Conservation (phyloP, 2,888 invertebrate genomes). For the Coremacera marginata region DNA sequence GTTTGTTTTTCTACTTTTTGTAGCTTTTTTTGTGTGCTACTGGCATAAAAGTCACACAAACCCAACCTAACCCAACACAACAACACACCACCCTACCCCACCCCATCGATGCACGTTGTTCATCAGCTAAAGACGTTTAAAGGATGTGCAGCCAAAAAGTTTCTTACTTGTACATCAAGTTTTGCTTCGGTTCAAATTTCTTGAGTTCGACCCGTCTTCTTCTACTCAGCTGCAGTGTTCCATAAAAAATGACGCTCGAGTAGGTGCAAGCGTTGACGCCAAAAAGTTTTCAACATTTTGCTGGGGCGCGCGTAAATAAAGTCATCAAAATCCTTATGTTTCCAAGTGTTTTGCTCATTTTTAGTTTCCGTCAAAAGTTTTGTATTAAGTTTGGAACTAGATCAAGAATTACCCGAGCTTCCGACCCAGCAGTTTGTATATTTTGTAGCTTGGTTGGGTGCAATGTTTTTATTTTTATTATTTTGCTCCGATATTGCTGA, state of each 20-base stretch:
- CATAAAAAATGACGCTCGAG: constrained; percentile 11
- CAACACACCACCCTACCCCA: not conserved
- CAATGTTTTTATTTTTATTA: constrained; percentile 4
- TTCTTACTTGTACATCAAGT: constrained; percentile 7
- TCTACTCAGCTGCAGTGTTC: not conserved
- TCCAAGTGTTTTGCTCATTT: constrained; percentile 37
- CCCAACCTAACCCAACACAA: too few species aligned
- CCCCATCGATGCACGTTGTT: not conserved
- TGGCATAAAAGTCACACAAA: not conserved
- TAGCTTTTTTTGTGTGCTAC: constrained; percentile 31
- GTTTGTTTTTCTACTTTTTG: constrained; percentile 13
- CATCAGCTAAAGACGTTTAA: constrained; percentile 9
- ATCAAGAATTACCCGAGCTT: constrained; percentile 17
- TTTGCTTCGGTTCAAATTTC: not conserved
- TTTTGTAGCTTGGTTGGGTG: not conserved
- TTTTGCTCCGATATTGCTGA: not conserved
- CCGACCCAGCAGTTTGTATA: not conserved
- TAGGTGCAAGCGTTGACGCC: constrained; percentile 25
- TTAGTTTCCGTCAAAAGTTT: constrained; percentile 31
- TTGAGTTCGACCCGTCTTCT: not conserved
- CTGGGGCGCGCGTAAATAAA: constrained; percentile 31
- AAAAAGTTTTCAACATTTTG: constrained; percentile 33
- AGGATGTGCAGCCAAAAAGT: constrained; percentile 29
- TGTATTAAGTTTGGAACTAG: constrained; percentile 23
- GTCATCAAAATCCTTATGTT: constrained; percentile 36